A percentile compares a stretch with the other conserved stretches of the same genome.
Evolutionary conservation across 1,140 invertebrate species (phyloP).

Genomic region (Pissodes strobi): DNA sequence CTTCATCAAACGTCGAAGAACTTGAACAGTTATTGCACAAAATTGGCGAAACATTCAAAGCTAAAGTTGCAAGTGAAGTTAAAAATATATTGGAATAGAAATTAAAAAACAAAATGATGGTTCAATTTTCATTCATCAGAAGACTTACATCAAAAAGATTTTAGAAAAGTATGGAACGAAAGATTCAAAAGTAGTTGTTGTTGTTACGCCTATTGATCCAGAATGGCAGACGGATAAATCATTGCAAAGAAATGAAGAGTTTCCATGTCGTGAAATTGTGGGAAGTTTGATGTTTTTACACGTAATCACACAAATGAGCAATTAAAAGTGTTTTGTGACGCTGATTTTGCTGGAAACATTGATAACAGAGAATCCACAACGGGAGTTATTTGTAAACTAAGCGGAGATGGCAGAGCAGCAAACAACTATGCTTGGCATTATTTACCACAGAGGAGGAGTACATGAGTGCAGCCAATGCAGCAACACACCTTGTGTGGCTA

Average conservation of each 20-base stretch:
- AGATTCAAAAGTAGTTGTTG: not conserved
- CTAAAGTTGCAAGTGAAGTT: not conserved
- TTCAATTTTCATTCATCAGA: no score
- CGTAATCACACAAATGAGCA: not conserved
- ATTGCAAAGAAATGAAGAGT: not conserved
- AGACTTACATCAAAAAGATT: no score
- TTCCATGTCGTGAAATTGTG: slow-evolving; percentile 12
- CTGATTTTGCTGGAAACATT: no score
- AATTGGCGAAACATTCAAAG: slow-evolving; percentile 25
- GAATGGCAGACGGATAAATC: not conserved
- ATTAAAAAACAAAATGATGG: not conserved
- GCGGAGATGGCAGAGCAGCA: no score
- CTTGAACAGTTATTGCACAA: slow-evolving; percentile 15
- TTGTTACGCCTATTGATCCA: slow-evolving; percentile 2
- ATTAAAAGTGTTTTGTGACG: no score
- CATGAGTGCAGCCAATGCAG: not conserved
- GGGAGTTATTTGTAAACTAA: not conserved
- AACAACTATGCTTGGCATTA: not conserved
- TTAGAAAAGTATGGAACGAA: not conserved
- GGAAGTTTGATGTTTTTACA: slow-evolving; percentile 15
- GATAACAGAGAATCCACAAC: no score
- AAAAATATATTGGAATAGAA: not conserved
- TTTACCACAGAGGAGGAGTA: not conserved
- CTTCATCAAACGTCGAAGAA: slow-evolving; percentile 10
- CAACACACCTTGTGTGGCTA: not conserved